Evolutionary conservation across 2,797 vertebrate genomes (phyloP).

Genomic region (Gymnoscopelus braueri): DNA sequence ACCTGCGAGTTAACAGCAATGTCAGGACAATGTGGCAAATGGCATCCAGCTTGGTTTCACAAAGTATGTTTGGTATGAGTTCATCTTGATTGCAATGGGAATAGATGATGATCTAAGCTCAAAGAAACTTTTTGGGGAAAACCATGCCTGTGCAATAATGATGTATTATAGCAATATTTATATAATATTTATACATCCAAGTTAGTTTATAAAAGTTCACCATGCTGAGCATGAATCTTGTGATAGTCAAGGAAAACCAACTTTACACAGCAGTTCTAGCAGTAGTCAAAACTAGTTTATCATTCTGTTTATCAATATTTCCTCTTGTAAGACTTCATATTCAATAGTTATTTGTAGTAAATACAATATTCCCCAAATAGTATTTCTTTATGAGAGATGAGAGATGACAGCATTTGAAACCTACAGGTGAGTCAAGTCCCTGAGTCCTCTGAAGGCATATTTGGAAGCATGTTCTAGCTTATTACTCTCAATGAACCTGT

Average conservation of each 20-base stretch:
- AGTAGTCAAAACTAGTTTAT: too few species aligned
- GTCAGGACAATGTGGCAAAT: slow-evolving; percentile 11
- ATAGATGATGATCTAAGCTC: slow-evolving; percentile 32
- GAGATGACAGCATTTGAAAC: slow-evolving; percentile 63
- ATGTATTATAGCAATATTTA: background rate
- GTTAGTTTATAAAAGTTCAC: background rate
- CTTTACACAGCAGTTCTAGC: background rate
- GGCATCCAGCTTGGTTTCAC: background rate
- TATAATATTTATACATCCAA: background rate
- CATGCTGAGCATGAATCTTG: too few species aligned
- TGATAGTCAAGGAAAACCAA: background rate
- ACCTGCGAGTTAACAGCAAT: slow-evolving; percentile 77
- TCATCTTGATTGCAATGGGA: too few species aligned
- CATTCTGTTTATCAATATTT: too few species aligned
- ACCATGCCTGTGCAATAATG: background rate
- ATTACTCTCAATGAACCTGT: slow-evolving; percentile 97
- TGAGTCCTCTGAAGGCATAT: slow-evolving; percentile 94
- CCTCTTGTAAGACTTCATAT: background rate
- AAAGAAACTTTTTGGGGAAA: slow-evolving; percentile 26
- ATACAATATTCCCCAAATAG: slow-evolving; percentile 14
- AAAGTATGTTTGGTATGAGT: background rate
- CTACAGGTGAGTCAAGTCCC: slow-evolving; percentile 97
- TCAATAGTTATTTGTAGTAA: background rate
- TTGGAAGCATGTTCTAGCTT: slow-evolving; percentile 93
- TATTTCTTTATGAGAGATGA: slow-evolving; percentile 17